Evolutionary conservation across 2,113 vertebrate genomes (phyloP).

Genomic region (Prunella fulvescens): DNA sequence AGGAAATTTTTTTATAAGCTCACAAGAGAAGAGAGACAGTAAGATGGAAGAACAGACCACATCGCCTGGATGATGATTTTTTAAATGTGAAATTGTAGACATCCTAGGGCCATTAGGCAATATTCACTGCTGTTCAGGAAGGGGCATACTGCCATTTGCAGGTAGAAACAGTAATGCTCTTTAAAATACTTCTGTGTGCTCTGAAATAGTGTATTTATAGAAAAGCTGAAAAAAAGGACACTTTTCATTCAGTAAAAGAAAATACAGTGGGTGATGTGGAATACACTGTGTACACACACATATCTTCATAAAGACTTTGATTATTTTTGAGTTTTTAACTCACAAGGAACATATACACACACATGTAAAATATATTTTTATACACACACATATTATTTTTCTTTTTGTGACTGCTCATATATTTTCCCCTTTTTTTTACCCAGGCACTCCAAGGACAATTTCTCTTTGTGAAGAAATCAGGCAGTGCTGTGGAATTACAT

Average conservation of each 20-base stretch:
- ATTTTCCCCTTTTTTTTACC: neutral
- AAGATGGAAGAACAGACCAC: neutral
- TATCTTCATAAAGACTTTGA: neutral
- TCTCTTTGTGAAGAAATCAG: neutral
- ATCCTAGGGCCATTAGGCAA: fast-evolving
- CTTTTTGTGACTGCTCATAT: neutral
- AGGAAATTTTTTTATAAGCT: neutral
- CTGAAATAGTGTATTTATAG: neutral
- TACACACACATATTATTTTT: neutral
- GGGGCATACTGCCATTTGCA: neutral
- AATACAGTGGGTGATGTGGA: neutral
- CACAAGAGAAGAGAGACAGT: neutral
- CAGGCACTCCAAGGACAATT: neutral
- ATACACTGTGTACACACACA: neutral
- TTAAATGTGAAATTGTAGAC: neutral
- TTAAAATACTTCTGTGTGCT: neutral
- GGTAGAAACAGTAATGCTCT: neutral
- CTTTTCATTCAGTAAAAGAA: neutral
- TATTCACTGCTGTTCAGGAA: neutral
- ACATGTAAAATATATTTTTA: neutral
- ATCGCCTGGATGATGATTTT: neutral
- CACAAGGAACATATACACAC: neutral
- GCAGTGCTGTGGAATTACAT: neutral
- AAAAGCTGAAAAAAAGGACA: neutral
- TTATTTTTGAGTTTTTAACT: neutral